Evolutionary conservation across 2,797 vertebrate genomes (phyloP), one percentile per base, ranked within the genome.

Genomic region (Tympanoctomys barrerae): DNA sequence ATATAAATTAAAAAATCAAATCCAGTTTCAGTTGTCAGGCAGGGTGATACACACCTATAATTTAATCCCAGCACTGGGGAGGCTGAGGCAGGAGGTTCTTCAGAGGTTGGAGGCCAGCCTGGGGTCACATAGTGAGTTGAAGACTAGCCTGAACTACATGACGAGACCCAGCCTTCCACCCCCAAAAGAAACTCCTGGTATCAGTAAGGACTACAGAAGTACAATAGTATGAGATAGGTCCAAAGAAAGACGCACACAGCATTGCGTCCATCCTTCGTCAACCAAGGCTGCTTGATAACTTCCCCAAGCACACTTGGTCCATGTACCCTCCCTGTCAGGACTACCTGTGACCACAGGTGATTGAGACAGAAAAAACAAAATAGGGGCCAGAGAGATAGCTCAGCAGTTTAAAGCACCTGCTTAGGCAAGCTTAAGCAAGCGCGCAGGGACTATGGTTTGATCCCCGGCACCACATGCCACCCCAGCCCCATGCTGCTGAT

Each of bases 261-360:
- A 73, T 42, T 73, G 70, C 24, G 36, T 73, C 21, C 24, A 9
- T 68, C 54, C 80, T 87, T 71, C 54, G 75, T 64, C 66, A 68
- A 61, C 88, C 1, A 26, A 33, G 87, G 46, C 28, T 92, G n/a
- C 78, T 77, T 46, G 28, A 42, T 82, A 84, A 91, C 70, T 87
- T 81, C 52, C 92, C 75, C 77, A 93, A 94, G n/a, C 7, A n/a
- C 85, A 31, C 18, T 91, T 70, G 31, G 36, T 66, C 49, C n/a
- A 2, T 24, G 8, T 6, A 39, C 33, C 82, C 79, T 42, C 42
- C 82, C 42, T 73, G 12, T 79, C 88, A 64, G 52, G 31, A 46
- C 36, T 80, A n/a, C 81, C 28, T 79, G 42, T 95, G 79, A 90
- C 62, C 80, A 94, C 24, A 49, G 49, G 49, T 9, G 8, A 49